Evolutionary conservation across 2,797 vertebrate genomes (phyloP).

Genomic region (Odontamblyopus lacepedii): DNA sequence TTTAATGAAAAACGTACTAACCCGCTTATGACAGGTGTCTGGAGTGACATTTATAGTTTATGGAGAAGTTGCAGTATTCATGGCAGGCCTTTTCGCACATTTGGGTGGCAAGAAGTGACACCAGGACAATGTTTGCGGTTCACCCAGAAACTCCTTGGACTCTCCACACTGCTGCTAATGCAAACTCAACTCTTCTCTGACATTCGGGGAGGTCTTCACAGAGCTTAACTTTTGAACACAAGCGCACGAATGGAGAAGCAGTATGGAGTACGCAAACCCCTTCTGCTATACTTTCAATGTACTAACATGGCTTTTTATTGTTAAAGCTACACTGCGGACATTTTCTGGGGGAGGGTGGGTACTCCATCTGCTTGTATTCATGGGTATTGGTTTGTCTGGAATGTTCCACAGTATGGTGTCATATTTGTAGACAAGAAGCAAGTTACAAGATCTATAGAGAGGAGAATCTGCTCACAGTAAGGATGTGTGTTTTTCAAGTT

Average conservation of each 20-base stretch:
- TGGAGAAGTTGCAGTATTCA: constrained; percentile 26
- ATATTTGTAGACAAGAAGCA: no score
- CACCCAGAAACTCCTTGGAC: constrained; percentile 32
- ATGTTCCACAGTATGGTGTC: no score
- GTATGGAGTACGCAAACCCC: constrained; percentile 15
- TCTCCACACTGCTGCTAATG: constrained; percentile 47
- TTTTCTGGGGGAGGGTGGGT: no score
- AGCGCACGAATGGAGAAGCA: constrained; percentile 27
- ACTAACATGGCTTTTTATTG: background rate
- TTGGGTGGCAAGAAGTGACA: constrained; percentile 27
- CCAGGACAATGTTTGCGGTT: constrained; percentile 45
- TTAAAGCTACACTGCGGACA: background rate
- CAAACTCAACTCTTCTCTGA: constrained; percentile 49
- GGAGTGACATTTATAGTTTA: constrained; percentile 24
- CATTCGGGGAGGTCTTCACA: constrained; percentile 48
- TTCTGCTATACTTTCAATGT: constrained; percentile 14
- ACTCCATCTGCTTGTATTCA: no score
- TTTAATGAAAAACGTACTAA: constrained; percentile 1
- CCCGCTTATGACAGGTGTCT: constrained; percentile 26
- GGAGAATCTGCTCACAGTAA: background rate
- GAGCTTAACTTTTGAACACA: constrained; percentile 36
- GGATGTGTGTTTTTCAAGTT: background rate
- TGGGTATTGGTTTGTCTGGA: no score
- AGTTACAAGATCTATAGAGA: no score
- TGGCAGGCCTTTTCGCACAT: constrained; percentile 19